Conservation (phyloP, 2,888 invertebrate species). For the Rotaria sp. region DNA sequence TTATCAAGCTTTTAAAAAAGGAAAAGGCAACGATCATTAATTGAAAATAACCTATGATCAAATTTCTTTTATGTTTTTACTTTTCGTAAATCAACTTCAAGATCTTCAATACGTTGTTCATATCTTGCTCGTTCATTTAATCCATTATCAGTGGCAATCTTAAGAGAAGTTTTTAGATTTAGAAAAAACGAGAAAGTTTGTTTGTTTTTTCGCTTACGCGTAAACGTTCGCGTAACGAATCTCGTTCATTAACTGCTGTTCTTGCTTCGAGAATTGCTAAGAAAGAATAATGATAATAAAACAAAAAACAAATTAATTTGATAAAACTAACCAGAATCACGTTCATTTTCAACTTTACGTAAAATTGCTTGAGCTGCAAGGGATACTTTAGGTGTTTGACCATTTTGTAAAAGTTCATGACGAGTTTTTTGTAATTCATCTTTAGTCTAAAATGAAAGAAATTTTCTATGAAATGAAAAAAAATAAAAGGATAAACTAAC, state of each 20-base stretch:
- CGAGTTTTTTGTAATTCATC: conserved; percentile 26
- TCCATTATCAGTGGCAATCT: background rate
- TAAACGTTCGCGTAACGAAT: conserved; percentile 52
- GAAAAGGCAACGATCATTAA: background rate
- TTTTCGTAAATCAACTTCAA: conserved; percentile 16
- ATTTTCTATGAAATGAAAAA: background rate
- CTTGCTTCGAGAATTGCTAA: conserved; percentile 50
- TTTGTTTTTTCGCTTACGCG: conserved; percentile 46
- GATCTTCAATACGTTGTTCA: conserved; percentile 52
- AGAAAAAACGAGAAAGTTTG: background rate
- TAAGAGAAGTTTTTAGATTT: background rate
- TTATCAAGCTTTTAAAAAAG: background rate
- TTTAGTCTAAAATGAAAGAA: background rate
- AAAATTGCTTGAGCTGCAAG: conserved; percentile 54
- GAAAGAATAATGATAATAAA: background rate
- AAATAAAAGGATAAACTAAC: background rate
- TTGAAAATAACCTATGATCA: background rate
- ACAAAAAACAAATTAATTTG: background rate
- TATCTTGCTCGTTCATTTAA: conserved; percentile 51
- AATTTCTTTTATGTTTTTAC: conserved; percentile 27
- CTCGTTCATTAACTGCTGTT: conserved; percentile 51
- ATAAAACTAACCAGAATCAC: conserved; percentile 25
- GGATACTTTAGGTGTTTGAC: conserved; percentile 50
- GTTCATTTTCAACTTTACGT: conserved; percentile 54
- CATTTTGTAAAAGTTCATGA: conserved; percentile 28